Evolutionary conservation across 1,140 invertebrate genomes (phyloP), one percentile per base, ranked within the genome.

Genomic region (Thereuonema tuberculata): DNA sequence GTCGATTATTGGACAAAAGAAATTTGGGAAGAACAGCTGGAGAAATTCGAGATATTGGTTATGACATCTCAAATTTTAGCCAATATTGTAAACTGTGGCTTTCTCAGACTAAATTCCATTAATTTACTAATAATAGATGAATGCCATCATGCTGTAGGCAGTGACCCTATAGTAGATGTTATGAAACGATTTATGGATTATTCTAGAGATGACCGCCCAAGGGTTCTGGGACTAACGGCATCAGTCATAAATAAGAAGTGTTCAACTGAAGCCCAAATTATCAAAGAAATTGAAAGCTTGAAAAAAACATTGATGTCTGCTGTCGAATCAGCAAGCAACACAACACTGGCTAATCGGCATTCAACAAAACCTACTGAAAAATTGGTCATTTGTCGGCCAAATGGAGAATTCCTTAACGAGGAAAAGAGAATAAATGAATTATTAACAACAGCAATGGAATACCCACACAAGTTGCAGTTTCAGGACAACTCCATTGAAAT

Each of bases 111-210:
- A 27, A 67, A 67, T 28, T 67, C 78, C 53, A 76, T 94, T n/a
- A 90, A 86, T 75, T 74, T 97, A 23, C 67, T 96, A 0, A 83
- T 98, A 43, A 84, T 97, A 66, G 93, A 98, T 71, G 92, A 97
- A 70, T 96, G 92, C 69, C 93, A 97, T 70, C 81, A 84, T 67
- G 89, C 83, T 15, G 83, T 84, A 0, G 79, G 80, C 17, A 75
- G 83, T 59, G 86, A 92, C 73, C 82, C 87, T 0, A 91, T 83
- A 57, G 69, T 72, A 60, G 65, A 72, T 61, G 75, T 83, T 28
- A 60, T 60, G 59, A 29, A 20, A 53, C 43, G 26, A 56, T 48
- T 58, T 48, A 14, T 3, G 3, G 37, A 24, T 14, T 46, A 5
- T 47, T n/a, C n/a, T n/a, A n/a, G n/a, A n/a, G 37, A 48, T 15